These are phyloP conservation scores for Plusia festucae DNA, from an alignment of 2,888 invertebrate species.

Conservation along the genomic window DNA sequence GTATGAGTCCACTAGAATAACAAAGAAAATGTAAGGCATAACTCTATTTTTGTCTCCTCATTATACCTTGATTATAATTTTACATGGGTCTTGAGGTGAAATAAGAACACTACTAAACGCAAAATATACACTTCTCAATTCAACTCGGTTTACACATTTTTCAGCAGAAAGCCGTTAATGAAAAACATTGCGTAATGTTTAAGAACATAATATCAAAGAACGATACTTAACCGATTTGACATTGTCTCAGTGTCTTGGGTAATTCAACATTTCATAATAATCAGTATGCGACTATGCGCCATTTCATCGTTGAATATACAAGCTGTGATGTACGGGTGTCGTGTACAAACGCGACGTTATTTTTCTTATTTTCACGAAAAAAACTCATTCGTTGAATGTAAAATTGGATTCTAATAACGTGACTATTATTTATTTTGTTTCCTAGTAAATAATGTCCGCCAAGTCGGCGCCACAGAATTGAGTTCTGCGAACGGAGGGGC, in stretches of 20 bases:
- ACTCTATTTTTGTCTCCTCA: no score
- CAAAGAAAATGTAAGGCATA: no score
- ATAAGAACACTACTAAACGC: no score
- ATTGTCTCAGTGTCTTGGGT: not conserved
- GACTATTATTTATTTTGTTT: slow-evolving; percentile 81
- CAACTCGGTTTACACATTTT: no score
- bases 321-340: not conserved
- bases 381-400: slow-evolving; percentile 62
- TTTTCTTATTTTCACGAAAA: slow-evolving; percentile 48
- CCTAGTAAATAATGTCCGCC: slow-evolving; percentile 77
- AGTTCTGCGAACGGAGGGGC: slow-evolving; percentile 78
- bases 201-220: not conserved
- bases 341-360: slow-evolving; percentile 14
- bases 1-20: no score
- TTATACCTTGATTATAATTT: no score
- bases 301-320: not conserved
- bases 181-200: not conserved
- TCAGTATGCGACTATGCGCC: slow-evolving; percentile 3
- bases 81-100: no score
- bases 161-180: not conserved
- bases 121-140: no score
- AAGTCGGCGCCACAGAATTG: slow-evolving; percentile 79
- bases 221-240: not conserved
- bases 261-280: slow-evolving; percentile 1
- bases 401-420: slow-evolving; percentile 71